Base-by-base conservation (phyloP, 2,113 vertebrate genomes). In the Oncorhynchus nerka region DNA sequence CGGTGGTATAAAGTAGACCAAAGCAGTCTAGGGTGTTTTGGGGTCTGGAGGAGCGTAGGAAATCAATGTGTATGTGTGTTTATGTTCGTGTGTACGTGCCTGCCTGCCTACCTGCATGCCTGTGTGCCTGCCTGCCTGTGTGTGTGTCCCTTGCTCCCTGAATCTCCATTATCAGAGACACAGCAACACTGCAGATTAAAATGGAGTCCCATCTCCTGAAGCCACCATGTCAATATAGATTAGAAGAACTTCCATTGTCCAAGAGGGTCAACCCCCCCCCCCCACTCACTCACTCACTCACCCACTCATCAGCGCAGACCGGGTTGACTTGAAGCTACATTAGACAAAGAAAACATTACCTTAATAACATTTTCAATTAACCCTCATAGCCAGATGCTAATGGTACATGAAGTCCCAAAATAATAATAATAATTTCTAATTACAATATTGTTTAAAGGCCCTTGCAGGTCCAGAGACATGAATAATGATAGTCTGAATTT, bases 191-290 rank as follows among this genome's bases (percentile, higher is more conserved):
- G 78, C 83, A 84, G 87, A 83, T 90, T 89, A 86, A 80, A 68
- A 79, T 81, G 39, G 84, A 80, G 70, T 8, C 78, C 81, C 84
- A 78, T 85, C 80, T 90, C 78, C 72, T 74, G 74, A 45, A 90
- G 82, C 83, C 77, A 65, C 65, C 48, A 51, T 79, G 84, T 88
- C 87, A 77, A 94, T 94, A 94, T 94, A 94, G 94, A 95, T 96
- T 96, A 95, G 89, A 92, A 94, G 61, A 92, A 84, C 80, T 86
- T 81, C 89, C 75, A 74, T 88, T 90, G 90, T 85, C 90, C 91
- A 82, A 90, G 85, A 87, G 85, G 83, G 74, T 84, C 85, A 77
- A 68, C 75, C 71, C 85, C 81, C 39, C 7, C 32, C 32, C 5
- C 5, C 90, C 93, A 85, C 91, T 85, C 86, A 90, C 92, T n/a